Base-by-base conservation (phyloP, 2,113 vertebrate species). In the Anguilla rostrata region DNA sequence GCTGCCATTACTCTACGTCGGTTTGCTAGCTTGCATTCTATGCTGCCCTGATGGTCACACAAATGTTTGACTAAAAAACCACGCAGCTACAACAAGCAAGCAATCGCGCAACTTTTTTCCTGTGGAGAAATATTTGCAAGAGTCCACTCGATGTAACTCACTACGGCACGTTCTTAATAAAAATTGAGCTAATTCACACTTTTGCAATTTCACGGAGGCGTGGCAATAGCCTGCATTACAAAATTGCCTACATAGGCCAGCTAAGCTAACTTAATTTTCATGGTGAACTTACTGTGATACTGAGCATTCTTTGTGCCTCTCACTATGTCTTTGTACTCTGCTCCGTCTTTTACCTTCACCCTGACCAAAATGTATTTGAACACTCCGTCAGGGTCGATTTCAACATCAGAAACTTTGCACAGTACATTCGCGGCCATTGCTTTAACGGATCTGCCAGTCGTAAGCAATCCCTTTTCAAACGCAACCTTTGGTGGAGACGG, bases 281-380 rank as follows among this genome's bases (percentile, higher is more conserved):
- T 15, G 18, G 11, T 29, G 0, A 85, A 96, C 97, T 95, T 96
- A 97, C 97, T 98, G 96, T 98, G 97, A 90, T 96, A 98, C 91
- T 98, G 95, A 26, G 97, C 97, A 90, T 90, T 95, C 89, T 92
- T 94, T 22, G 95, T 97, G 92, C 97, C 97, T 53, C 97, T 95
- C n/a, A 98, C 96, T 86, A 98, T 94, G 86, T 96, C 92, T 86
- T 97, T 96, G 85, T 91, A 83, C 40, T 90, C 92, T 11, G 87
- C 92, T 87, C 94, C 94, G 56, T 90, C 94, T 93, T 95, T 96
- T 22, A 92, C 91, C 90, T 95, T 96, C 85, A 97, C 90, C 15
- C 92, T 95, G 90, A 97, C 89, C 91, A 97, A 91, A 81, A 98
- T 97, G 89, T 98, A 98, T 88, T 98, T 98, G 91, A 97, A 98